Conservation (phyloP, 2,888 invertebrate genomes). For the Rhaphigaster nebulosa region DNA sequence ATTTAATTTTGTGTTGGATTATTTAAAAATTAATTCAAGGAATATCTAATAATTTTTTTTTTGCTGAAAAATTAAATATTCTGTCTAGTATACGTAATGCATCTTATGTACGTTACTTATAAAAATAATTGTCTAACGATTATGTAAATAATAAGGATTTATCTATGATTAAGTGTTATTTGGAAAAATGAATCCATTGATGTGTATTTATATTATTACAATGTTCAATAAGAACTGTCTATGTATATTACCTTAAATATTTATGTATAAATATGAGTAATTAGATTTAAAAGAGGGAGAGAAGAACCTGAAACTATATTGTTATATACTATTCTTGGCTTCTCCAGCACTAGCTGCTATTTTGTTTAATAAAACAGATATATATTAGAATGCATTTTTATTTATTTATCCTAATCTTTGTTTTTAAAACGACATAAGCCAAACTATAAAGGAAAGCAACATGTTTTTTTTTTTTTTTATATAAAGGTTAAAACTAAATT, state of each 20-base stretch:
- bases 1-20: not conserved
- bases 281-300: conserved; percentile 36
- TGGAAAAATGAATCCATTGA: conserved; percentile 24
- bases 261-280: conserved; percentile 26
- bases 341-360: conserved; percentile 59
- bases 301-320: conserved; percentile 34
- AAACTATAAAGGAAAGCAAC: no score
- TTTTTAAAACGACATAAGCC: no score
- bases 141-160: conserved; percentile 28
- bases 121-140: conserved; percentile 17
- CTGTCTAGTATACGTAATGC: conserved; percentile 10
- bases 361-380: conserved; percentile 57
- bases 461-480: no score
- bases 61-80: not conserved
- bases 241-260: conserved; percentile 47
- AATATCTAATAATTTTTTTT: not conserved
- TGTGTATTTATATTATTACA: conserved; percentile 45
- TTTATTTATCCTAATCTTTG: not conserved
- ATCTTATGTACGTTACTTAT: not conserved
- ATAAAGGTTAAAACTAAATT: no score
- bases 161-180: conserved; percentile 28
- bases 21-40: not conserved
- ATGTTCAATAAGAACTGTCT: conserved; percentile 7
- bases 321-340: conserved; percentile 47
- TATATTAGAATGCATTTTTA: not conserved